phyloP scores from a whole-genome alignment of 2,113 vertebrate species.

The Nanorana parkeri region DNA sequence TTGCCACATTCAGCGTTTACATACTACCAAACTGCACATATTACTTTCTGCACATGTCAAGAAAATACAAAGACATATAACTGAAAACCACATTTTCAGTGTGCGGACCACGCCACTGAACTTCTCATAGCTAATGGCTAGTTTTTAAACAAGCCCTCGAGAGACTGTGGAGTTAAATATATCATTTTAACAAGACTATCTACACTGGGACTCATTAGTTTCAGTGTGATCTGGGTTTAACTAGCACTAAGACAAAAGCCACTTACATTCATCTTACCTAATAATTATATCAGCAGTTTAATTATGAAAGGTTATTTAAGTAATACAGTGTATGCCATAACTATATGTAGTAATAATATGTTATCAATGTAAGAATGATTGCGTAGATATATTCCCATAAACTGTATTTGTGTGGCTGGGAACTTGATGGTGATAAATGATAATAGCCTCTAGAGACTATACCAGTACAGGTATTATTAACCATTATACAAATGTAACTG shows the following conservation, averaged over 20 bases:
- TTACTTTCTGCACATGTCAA: background rate
- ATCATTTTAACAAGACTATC: conserved; percentile 8
- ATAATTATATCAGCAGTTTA: background rate
- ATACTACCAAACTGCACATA: too few relatives aligned
- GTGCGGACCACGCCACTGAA: background rate
- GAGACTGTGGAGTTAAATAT: conserved; percentile 6
- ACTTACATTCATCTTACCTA: background rate
- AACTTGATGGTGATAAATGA: conserved; percentile 4
- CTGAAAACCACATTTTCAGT: background rate
- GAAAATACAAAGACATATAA: background rate
- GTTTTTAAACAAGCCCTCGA: background rate
- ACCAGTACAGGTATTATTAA: background rate
- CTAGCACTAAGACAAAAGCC: conserved; percentile 22
- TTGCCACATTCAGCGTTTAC: too few relatives aligned
- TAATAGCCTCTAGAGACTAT: background rate
- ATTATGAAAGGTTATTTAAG: background rate
- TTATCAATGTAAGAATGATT: too few relatives aligned
- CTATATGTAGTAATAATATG: background rate
- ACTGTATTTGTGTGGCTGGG: background rate
- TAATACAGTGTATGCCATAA: background rate
- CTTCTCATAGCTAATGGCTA: background rate
- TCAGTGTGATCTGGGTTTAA: background rate
- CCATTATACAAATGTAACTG: conserved; percentile 22
- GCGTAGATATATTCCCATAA: too few relatives aligned
- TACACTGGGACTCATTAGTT: conserved; percentile 18